Conservation (phyloP, 2,888 invertebrate species). For the Drosophila falleni region DNA sequence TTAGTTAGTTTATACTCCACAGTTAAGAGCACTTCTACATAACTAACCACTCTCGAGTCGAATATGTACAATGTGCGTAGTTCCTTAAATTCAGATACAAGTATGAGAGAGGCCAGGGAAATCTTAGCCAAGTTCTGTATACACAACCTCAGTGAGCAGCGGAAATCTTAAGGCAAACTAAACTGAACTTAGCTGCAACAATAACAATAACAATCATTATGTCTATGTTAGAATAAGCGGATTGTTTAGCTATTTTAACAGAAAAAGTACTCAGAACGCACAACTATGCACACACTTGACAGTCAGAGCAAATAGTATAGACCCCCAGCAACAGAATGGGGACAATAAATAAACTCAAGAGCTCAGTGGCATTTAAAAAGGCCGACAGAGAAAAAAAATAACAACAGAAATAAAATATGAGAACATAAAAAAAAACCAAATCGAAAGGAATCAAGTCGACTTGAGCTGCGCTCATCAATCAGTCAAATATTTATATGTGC, state of each 20-base stretch:
- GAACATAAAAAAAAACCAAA: constrained; percentile 25
- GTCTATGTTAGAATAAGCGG: constrained; percentile 13
- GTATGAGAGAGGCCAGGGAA: constrained; percentile 34
- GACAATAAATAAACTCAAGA: constrained; percentile 68
- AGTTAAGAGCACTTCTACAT: constrained; percentile 32
- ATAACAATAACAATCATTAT: constrained; percentile 11
- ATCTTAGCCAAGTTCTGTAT: constrained; percentile 28
- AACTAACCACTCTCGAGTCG: constrained; percentile 16
- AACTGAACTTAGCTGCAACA: constrained; percentile 19
- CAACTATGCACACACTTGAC: constrained; percentile 36
- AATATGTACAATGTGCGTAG: constrained; percentile 23
- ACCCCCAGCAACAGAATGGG: constrained; percentile 33
- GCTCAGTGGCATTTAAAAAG: constrained; percentile 47
- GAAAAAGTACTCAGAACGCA: constrained; percentile 37
- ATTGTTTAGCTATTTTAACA: constrained; percentile 51
- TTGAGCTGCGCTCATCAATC: constrained; percentile 56
- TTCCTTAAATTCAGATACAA: constrained; percentile 41
- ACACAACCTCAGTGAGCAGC: constrained; percentile 27
- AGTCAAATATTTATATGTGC: constrained; percentile 59
- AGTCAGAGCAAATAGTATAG: constrained; percentile 8
- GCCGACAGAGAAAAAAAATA: constrained; percentile 41
- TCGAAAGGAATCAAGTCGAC: not conserved
- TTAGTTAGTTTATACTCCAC: constrained; percentile 19
- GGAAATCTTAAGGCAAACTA: constrained; percentile 39
- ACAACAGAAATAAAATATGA: constrained; percentile 37